A percentile compares a stretch with the other conserved stretches of the same genome.
phyloP scores from a whole-genome alignment of 2,113 vertebrate species.

The Hippocampus comes region DNA sequence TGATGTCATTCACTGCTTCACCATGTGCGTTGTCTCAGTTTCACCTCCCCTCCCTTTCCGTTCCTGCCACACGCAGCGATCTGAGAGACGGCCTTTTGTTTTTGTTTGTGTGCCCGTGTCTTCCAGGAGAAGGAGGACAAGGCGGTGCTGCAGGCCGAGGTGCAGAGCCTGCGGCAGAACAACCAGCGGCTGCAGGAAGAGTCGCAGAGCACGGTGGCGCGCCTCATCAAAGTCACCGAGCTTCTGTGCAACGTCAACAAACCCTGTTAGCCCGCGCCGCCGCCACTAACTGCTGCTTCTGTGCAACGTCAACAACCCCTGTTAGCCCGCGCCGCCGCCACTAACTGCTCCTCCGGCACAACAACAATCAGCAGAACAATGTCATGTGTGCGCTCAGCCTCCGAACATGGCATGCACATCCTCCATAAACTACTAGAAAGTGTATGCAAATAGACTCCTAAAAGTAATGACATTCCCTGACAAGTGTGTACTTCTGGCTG shows the following conservation, averaged over 20 bases:
- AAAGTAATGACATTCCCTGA: constrained; percentile 27
- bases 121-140: constrained; percentile 88
- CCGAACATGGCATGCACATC: neutral
- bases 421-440: constrained; percentile 32
- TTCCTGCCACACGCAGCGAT: constrained; percentile 59
- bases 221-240: constrained; percentile 84
- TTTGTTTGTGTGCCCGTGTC: constrained; percentile 73
- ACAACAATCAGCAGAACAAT: constrained; percentile 32
- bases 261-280: constrained; percentile 67
- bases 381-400: constrained; percentile 18
- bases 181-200: constrained; percentile 83
- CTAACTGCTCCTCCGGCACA: constrained; percentile 1
- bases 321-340: constrained; percentile 50
- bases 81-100: constrained; percentile 67
- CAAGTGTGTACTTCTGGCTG: constrained; percentile 41
- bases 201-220: constrained; percentile 80
- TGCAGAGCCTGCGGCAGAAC: constrained; percentile 83
- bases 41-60: constrained; percentile 25
- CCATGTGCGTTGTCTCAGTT: constrained; percentile 19
- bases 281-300: constrained; percentile 57
- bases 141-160: constrained; percentile 85
- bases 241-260: constrained; percentile 81
- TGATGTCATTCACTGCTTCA: constrained; percentile 30
- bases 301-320: constrained; percentile 80
- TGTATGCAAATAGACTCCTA: constrained; percentile 53